These are phyloP conservation scores for Dynastes hyllus DNA, from an alignment of 2,888 invertebrate species.

Conservation along the genomic window DNA sequence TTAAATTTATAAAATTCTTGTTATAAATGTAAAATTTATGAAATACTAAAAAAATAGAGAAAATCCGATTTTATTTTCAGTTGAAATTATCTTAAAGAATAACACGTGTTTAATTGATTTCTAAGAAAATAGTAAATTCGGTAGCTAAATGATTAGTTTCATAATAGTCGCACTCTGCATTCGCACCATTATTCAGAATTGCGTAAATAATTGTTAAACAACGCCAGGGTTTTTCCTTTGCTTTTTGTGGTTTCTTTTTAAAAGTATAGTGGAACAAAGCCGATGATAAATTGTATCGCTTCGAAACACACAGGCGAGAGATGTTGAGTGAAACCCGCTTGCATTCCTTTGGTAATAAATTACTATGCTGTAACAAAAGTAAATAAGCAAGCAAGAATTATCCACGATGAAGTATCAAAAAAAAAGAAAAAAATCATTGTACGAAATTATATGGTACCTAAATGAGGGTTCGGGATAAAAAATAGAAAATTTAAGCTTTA, in stretches of 20 bases:
- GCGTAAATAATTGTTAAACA: constrained; percentile 21
- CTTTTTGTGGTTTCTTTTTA: constrained; percentile 25
- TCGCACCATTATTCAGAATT: neutral
- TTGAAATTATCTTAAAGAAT: neutral
- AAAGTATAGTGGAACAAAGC: constrained; percentile 18
- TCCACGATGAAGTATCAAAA: neutral
- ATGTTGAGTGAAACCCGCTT: constrained; percentile 5
- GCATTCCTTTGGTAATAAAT: neutral
- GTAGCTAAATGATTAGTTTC: neutral
- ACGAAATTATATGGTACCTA: constrained; percentile 18
- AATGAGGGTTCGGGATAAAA: constrained; percentile 11
- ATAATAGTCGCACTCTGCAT: neutral
- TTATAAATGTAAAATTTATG: neutral
- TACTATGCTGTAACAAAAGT: constrained; percentile 12
- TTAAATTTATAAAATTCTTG: too few relatives aligned
- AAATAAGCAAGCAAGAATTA: neutral
- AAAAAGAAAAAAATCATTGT: neutral
- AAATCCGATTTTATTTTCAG: neutral
- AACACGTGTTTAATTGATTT: neutral
- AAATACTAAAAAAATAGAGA: neutral
- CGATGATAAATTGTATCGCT: constrained; percentile 7
- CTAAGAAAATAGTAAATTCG: neutral
- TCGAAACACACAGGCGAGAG: neutral
- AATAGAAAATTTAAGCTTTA: constrained; percentile 11
- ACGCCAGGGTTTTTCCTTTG: constrained; percentile 19